phyloP scores from a whole-genome alignment of 1,140 invertebrate genomes.

The Tetramorium parvispinum region DNA sequence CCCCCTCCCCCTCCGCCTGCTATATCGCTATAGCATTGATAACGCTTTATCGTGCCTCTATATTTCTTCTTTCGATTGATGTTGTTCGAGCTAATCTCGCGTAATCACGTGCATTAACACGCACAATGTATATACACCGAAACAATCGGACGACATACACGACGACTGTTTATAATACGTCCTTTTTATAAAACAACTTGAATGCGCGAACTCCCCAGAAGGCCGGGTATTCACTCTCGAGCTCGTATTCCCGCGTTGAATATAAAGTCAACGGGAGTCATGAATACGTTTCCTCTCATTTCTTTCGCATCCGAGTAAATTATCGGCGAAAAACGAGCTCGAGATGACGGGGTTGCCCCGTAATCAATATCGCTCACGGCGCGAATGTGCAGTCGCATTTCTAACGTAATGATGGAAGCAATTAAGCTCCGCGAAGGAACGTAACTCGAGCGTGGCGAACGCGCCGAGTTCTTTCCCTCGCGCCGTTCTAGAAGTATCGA shows the following conservation, averaged over 20 bases:
- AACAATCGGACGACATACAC: background rate
- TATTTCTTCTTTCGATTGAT: constrained; percentile 12
- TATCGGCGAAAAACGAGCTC: background rate
- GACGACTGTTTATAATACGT: background rate
- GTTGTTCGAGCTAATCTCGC: background rate
- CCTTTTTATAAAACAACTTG: background rate
- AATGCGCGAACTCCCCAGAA: background rate
- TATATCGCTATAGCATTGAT: background rate
- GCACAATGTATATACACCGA: background rate
- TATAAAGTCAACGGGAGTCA: background rate
- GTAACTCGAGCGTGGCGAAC: background rate
- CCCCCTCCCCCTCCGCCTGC: background rate
- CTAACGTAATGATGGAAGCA: background rate
- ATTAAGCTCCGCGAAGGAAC: background rate
- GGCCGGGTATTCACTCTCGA: background rate
- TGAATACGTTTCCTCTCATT: background rate
- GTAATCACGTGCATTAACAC: background rate
- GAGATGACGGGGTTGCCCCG: background rate
- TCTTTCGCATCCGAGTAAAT: background rate
- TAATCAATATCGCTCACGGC: background rate
- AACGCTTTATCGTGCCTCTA: background rate
- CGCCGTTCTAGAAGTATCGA: constrained; percentile 35
- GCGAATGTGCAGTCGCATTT: background rate
- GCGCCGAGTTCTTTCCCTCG: background rate
- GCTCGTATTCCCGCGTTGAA: background rate